Evolutionary conservation across 2,888 invertebrate species (phyloP), one percentile per base, ranked within the genome.

Genomic region (Seladonia tumulorum): DNA sequence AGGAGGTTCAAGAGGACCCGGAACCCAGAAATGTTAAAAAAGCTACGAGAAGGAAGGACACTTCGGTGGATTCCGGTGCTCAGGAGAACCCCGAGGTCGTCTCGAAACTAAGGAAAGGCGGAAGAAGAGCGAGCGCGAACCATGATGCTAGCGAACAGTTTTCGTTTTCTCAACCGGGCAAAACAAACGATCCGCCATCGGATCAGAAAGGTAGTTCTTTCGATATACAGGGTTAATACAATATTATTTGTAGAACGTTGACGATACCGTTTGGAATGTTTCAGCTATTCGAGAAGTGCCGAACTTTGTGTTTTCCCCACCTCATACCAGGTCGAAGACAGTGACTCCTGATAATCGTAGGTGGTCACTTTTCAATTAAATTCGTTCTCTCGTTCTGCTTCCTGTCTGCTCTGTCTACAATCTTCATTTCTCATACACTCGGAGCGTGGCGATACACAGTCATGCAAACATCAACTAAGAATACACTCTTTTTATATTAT

Each of bases 261-360:
- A 70, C n/a, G n/a, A 45, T 47, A 25, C 16, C 71, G 60, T 39
- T 76, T 22, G 10, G 16, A 14, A 76, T 73, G 2, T 84, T 90
- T 8, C 86, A 94, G 94, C 80, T 35, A 83, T 88, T 22, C 88
- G 88, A 75, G 83, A 91, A 80, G 90, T 91, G 60, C 91, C 93
- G 42, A 88, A 90, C 39, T 94, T 89, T 60, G 89, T 93, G 35
- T 94, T 94, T 86, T 94, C 94, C 77, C 91, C 93, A 12, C 94
- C 94, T 5, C 90, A 93, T 39, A 92, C 90, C 53, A 91, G 92
- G 85, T 93, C 93, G 10, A 91, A 87, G 71, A 85, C 79, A 25
- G 76, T 57, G 25, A 57, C 80, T 66, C 25, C 89, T 35, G 87
- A 87, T 49, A 90, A 87, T 90, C 92, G 93, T 93, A 93, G 91